Evolutionary conservation across 1,140 invertebrate species (phyloP).

Genomic region (Megathymus violae): DNA sequence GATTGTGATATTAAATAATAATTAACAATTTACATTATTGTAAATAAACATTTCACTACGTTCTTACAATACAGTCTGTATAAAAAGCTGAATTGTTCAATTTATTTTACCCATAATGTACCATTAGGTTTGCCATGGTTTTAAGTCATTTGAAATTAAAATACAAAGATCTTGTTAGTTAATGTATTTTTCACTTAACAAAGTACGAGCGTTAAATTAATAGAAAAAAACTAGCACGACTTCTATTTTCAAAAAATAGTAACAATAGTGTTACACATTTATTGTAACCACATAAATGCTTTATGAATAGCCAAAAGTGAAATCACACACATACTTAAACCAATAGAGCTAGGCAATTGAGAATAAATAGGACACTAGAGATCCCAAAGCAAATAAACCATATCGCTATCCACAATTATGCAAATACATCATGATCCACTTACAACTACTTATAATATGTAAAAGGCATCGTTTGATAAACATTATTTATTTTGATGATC

Average conservation of each 20-base stretch:
- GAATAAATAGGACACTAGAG: slow-evolving; percentile 45
- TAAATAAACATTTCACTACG: slow-evolving; percentile 33
- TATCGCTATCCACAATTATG: slow-evolving; percentile 73
- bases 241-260: slow-evolving; percentile 40
- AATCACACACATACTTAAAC: slow-evolving; percentile 44
- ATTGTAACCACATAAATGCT: slow-evolving; percentile 55
- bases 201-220: slow-evolving; percentile 3
- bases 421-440: slow-evolving; percentile 63
- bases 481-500: slow-evolving; percentile 59
- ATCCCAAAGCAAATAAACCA: slow-evolving; percentile 43
- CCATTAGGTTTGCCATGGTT: slow-evolving; percentile 15
- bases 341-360: slow-evolving; percentile 49
- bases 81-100: slow-evolving; percentile 29
- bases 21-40: slow-evolving; percentile 28
- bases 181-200: slow-evolving; percentile 4
- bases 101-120: slow-evolving; percentile 22
- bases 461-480: slow-evolving; percentile 79
- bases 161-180: neutral
- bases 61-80: slow-evolving; percentile 23
- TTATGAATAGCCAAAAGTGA: slow-evolving; percentile 47
- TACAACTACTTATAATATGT: slow-evolving; percentile 77
- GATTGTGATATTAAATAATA: slow-evolving; percentile 28
- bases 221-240: slow-evolving; percentile 27
- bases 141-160: slow-evolving; percentile 17
- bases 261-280: slow-evolving; percentile 51